Percentiles rank a stretch among this genome's conserved stretches.
Conservation (phyloP, 92 coral and sea anemone species). For the Paramuricea clavata region DNA sequence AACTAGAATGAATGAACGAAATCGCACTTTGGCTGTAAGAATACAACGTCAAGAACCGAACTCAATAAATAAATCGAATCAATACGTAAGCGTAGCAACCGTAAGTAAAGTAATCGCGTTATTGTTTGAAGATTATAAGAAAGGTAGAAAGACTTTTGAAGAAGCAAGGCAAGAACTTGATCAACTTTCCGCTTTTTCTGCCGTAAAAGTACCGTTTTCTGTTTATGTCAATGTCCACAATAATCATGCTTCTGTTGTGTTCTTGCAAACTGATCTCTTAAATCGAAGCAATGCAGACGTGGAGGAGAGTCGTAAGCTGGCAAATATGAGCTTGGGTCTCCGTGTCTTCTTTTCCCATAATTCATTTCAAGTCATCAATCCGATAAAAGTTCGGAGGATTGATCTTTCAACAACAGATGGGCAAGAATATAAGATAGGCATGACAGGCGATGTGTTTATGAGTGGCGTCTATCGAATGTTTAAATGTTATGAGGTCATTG, state of each 20-base stretch:
- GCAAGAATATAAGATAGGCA: conserved; percentile 16
- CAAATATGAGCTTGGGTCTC: conserved; percentile 4
- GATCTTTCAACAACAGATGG: conserved; percentile 30
- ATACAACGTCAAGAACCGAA: conserved; percentile 17
- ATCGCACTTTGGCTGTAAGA: background rate
- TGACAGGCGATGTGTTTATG: conserved; percentile 4
- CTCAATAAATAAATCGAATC: conserved; percentile 34
- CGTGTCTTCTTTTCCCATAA: conserved; percentile 28
- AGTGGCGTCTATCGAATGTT: conserved; percentile 22
- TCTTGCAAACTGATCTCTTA: conserved; percentile 22
- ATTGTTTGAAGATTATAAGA: conserved; percentile 30
- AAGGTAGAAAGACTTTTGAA: conserved; percentile 25
- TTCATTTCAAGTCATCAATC: conserved; percentile 26
- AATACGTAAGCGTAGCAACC: conserved; percentile 2
- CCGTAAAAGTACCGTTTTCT: conserved; percentile 2
- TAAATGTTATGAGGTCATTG: conserved; percentile 35
- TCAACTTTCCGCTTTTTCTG: background rate
- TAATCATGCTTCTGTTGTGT: conserved; percentile 24
- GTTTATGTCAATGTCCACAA: conserved; percentile 26
- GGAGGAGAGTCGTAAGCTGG: conserved; percentile 24
- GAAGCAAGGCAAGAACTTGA: conserved; percentile 18
- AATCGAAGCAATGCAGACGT: conserved; percentile 23
- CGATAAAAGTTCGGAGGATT: conserved; percentile 17
- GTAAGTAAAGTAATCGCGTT: background rate
- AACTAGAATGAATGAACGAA: no score